Conservation (phyloP, 2,888 invertebrate genomes). For the Portevinia maculata region DNA sequence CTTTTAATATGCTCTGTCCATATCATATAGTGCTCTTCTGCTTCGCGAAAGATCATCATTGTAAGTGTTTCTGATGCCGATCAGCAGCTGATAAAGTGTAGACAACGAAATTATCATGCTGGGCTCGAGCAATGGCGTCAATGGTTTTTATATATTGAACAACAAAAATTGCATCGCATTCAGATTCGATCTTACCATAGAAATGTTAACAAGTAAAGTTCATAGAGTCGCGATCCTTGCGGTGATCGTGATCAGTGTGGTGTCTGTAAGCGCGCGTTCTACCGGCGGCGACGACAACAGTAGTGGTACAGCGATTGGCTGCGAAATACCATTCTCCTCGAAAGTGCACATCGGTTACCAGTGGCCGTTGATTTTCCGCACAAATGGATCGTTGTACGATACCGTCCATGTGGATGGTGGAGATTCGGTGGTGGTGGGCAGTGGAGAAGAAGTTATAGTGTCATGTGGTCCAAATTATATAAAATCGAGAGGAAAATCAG, state of each 20-base stretch:
- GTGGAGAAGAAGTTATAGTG: slow-evolving; percentile 66
- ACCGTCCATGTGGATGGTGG: slow-evolving; percentile 43
- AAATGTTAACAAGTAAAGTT: slow-evolving; percentile 66
- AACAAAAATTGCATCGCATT: slow-evolving; percentile 63
- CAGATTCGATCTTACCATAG: slow-evolving; percentile 58
- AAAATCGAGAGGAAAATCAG: slow-evolving; percentile 57
- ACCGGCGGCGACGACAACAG: not conserved
- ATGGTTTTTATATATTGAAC: slow-evolving; percentile 63
- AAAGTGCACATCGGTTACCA: slow-evolving; percentile 68
- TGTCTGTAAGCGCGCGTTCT: slow-evolving; percentile 24
- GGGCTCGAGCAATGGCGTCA: slow-evolving; percentile 21
- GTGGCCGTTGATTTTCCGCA: slow-evolving; percentile 74
- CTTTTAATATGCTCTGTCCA: slow-evolving; percentile 24
- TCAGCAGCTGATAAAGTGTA: slow-evolving; percentile 39
- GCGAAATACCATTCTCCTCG: slow-evolving; percentile 73
- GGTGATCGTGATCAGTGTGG: slow-evolving; percentile 32
- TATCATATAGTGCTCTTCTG: not conserved
- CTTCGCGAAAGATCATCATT: slow-evolving; percentile 19
- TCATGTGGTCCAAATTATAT: slow-evolving; percentile 76
- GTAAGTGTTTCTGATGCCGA: slow-evolving; percentile 27
- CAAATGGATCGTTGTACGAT: slow-evolving; percentile 68
- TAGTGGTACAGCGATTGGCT: slow-evolving; percentile 15
- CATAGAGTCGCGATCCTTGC: slow-evolving; percentile 35
- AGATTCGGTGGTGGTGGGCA: slow-evolving; percentile 46
- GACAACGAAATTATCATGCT: slow-evolving; percentile 3